Evolutionary conservation across 2,888 invertebrate genomes (phyloP).

Genomic region (Acleris holmiana): DNA sequence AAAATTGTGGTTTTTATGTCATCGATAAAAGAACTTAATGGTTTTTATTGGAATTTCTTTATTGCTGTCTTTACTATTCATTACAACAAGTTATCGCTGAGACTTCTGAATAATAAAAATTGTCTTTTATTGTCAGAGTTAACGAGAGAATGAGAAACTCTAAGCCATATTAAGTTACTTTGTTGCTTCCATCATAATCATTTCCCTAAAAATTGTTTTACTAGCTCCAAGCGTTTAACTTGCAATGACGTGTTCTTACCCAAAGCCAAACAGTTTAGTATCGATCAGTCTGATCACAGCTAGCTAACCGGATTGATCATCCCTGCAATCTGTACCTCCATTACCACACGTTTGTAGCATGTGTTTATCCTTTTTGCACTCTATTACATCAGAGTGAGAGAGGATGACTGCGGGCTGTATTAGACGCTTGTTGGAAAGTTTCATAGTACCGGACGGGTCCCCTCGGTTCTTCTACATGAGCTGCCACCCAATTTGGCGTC

Average conservation of each 20-base stretch:
- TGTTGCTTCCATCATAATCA: background rate
- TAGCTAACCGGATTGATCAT: conserved; percentile 58
- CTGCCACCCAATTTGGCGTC: conserved; percentile 65
- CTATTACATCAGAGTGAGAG: conserved; percentile 23
- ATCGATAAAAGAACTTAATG: conserved; percentile 11
- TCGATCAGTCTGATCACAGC: conserved; percentile 39
- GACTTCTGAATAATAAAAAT: conserved; percentile 6
- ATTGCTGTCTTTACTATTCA: conserved; percentile 16
- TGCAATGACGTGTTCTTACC: conserved; percentile 33
- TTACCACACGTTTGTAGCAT: conserved; percentile 3
- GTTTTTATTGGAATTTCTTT: conserved; percentile 26
- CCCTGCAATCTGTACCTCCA: conserved; percentile 10
- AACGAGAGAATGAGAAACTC: background rate
- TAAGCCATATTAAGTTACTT: background rate
- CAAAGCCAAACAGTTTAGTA: conserved; percentile 36
- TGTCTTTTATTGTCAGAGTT: background rate
- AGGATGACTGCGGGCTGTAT: conserved; percentile 4
- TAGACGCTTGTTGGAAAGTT: conserved; percentile 8
- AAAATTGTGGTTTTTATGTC: conserved; percentile 21
- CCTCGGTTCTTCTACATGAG: conserved; percentile 61
- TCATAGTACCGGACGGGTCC: conserved; percentile 40
- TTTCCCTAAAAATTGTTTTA: background rate
- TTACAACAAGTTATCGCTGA: conserved; percentile 14
- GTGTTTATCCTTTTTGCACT: conserved; percentile 26
- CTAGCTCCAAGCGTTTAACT: conserved; percentile 22